Conservation (phyloP, 2,797 vertebrate species). For the Spinibarbus caldwelli region DNA sequence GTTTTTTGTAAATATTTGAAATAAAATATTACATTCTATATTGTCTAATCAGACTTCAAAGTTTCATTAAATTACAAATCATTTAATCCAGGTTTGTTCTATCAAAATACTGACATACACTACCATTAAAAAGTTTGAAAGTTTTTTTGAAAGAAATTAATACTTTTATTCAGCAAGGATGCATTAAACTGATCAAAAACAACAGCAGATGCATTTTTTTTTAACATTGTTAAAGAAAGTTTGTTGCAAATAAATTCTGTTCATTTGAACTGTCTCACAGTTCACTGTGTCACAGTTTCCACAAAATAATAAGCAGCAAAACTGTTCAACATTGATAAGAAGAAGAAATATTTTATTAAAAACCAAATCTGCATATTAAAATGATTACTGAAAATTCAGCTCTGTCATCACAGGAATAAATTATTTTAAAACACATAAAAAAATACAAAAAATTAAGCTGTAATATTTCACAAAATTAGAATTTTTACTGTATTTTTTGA, state of each 20-base stretch:
- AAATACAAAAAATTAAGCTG: neutral
- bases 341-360: neutral
- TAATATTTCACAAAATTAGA: too few species aligned
- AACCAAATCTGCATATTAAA: neutral
- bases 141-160: neutral
- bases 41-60: conserved; percentile 56
- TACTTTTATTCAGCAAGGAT: neutral
- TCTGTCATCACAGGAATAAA: neutral
- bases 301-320: neutral
- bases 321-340: neutral
- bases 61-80: conserved; percentile 53
- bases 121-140: neutral
- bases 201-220: neutral
- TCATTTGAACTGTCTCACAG: neutral
- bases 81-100: neutral
- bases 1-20: conserved; percentile 82
- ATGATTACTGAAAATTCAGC: neutral
- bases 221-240: neutral
- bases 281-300: neutral
- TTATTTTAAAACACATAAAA: neutral
- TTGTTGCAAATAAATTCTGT: neutral
- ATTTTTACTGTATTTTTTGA: neutral
- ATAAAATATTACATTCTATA: conserved; percentile 76
- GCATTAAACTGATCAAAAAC: neutral
- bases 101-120: neutral